phyloP scores from a whole-genome alignment of 1,140 invertebrate species.

The Leptestheria dahalacensis region DNA sequence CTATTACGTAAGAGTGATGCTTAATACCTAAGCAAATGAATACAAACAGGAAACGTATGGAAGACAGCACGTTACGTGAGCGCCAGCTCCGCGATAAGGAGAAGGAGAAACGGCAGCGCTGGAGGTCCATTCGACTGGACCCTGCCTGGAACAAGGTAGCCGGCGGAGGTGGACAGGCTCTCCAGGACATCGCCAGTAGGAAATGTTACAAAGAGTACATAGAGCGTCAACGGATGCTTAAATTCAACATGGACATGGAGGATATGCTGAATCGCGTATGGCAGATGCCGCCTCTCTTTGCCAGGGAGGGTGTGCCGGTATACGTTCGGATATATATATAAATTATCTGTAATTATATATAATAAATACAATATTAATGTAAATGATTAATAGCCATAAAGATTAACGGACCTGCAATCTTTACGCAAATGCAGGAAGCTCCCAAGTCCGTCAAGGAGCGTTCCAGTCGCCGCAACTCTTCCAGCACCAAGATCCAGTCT shows the following conservation, averaged over 20 bases:
- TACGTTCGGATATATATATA: background rate
- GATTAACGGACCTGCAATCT: too few relatives aligned
- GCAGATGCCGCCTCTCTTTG: conserved; percentile 16
- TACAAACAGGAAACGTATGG: conserved; percentile 12
- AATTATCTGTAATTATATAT: background rate
- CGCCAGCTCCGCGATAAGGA: conserved; percentile 3
- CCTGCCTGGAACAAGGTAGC: conserved; percentile 11
- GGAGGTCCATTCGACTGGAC: conserved; percentile 11
- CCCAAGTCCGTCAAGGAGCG: too few relatives aligned
- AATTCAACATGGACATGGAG: conserved; percentile 14
- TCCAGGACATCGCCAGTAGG: conserved; percentile 8
- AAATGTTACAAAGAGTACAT: conserved; percentile 13
- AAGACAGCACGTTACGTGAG: background rate
- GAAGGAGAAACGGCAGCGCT: background rate
- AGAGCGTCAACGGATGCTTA: conserved; percentile 8
- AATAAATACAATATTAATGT: background rate
- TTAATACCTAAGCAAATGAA: too few relatives aligned
- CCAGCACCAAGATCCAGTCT: too few relatives aligned
- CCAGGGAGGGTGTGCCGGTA: background rate
- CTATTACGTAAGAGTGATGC: background rate
- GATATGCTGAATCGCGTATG: conserved; percentile 13
- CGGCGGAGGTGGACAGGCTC: conserved; percentile 6
- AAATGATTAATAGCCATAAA: too few relatives aligned
- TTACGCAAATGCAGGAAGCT: too few relatives aligned
- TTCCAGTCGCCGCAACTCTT: too few relatives aligned